phyloP scores from a whole-genome alignment of 2,797 vertebrate species.

The Amphiprion clarkii region DNA sequence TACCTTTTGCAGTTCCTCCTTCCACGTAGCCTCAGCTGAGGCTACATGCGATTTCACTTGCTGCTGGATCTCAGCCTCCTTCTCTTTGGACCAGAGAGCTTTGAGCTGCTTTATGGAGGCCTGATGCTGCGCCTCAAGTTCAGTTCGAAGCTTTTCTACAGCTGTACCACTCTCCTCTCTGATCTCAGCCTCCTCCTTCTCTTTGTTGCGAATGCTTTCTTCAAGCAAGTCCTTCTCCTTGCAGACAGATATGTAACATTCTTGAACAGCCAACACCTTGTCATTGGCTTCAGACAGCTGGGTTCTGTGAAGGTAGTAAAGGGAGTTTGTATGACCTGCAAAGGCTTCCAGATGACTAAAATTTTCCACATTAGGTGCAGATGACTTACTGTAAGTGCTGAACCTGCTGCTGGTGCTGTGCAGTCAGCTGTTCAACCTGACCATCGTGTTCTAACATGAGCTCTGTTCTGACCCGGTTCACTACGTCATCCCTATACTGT shows the following conservation, averaged over 20 bases:
- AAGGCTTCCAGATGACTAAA: neutral
- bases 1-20: slow-evolving; percentile 86
- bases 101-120: slow-evolving; percentile 78
- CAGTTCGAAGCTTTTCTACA: slow-evolving; percentile 80
- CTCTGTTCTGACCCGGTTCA: slow-evolving; percentile 87
- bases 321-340: neutral
- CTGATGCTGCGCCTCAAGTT: slow-evolving; percentile 86
- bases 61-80: slow-evolving; percentile 78
- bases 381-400: slow-evolving; percentile 86
- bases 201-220: slow-evolving; percentile 72
- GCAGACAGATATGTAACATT: slow-evolving; percentile 95
- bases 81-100: slow-evolving; percentile 87
- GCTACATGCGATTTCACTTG: slow-evolving; percentile 80
- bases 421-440: slow-evolving; percentile 85
- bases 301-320: slow-evolving; percentile 76
- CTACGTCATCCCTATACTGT: slow-evolving; percentile 93
- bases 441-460: slow-evolving; percentile 82
- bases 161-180: slow-evolving; percentile 80
- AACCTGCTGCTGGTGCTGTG: slow-evolving; percentile 85
- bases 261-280: slow-evolving; percentile 90
- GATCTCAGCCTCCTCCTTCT: slow-evolving; percentile 79
- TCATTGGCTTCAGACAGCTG: slow-evolving; percentile 87
- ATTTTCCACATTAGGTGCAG: neutral
- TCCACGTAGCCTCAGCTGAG: slow-evolving; percentile 81
- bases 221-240: slow-evolving; percentile 91